Evolutionary conservation across 2,888 invertebrate species (phyloP).

Genomic region (Drosophila hamatofila): DNA sequence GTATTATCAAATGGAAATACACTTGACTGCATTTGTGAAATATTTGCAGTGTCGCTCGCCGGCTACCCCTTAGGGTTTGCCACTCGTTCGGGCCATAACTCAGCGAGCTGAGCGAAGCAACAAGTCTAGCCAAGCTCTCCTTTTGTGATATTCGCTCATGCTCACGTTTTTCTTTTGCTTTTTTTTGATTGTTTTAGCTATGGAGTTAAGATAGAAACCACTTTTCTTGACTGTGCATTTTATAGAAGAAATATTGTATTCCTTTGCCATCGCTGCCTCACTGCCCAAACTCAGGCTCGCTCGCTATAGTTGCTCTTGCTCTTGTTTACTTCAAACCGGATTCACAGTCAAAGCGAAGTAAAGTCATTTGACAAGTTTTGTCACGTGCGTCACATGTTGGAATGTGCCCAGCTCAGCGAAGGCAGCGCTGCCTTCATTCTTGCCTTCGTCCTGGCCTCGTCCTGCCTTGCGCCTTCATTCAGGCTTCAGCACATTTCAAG

Average conservation of each 20-base stretch:
- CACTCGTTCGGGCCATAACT: slow-evolving; percentile 39
- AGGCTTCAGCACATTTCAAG: slow-evolving; percentile 67
- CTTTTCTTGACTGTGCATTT: slow-evolving; percentile 60
- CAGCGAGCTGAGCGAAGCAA: slow-evolving; percentile 37
- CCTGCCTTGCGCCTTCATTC: slow-evolving; percentile 8
- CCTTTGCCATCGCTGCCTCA: slow-evolving; percentile 11
- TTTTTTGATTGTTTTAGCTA: slow-evolving; percentile 49
- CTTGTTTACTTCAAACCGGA: slow-evolving; percentile 63
- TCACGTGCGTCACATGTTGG: slow-evolving; percentile 80
- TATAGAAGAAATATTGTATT: slow-evolving; percentile 54
- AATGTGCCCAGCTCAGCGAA: slow-evolving; percentile 42
- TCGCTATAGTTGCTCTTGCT: slow-evolving; percentile 9
- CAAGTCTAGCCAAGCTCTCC: slow-evolving; percentile 35
- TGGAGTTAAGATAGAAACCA: slow-evolving; percentile 37
- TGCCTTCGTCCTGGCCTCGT: not conserved
- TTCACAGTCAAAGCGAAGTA: slow-evolving; percentile 67
- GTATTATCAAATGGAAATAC: slow-evolving; percentile 56
- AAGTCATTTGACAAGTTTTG: slow-evolving; percentile 80
- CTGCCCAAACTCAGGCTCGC: not conserved
- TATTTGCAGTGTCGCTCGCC: slow-evolving; percentile 55
- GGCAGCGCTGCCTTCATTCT: not conserved
- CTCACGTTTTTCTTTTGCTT: not conserved
- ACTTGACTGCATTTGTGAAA: slow-evolving; percentile 59
- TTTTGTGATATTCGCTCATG: not conserved
- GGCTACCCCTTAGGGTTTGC: slow-evolving; percentile 33